Evolutionary conservation across 2,888 invertebrate genomes (phyloP).

Genomic region (Linnaemya tessellans): DNA sequence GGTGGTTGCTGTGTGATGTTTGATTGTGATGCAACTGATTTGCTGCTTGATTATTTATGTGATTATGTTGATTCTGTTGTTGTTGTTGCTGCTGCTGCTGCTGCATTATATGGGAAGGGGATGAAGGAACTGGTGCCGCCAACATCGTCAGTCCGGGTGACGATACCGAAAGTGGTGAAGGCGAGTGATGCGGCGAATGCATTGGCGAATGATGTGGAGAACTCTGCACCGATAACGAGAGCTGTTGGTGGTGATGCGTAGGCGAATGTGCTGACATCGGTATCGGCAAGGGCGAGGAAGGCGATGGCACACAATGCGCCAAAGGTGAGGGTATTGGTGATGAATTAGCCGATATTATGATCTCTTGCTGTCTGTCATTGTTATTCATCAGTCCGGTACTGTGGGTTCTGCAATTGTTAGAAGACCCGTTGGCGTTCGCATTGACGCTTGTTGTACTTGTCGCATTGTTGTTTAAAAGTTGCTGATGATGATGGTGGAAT

Average conservation of each 20-base stretch:
- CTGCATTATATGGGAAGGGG: constrained; percentile 52
- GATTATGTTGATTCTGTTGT: constrained; percentile 53
- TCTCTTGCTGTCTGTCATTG: constrained; percentile 70
- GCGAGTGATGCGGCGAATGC: constrained; percentile 79
- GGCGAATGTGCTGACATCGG: constrained; percentile 78
- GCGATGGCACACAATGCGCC: constrained; percentile 75
- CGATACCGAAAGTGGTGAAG: constrained; percentile 79
- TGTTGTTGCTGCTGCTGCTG: constrained; percentile 64
- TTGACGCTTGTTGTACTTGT: constrained; percentile 52
- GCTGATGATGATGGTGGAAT: constrained; percentile 66
- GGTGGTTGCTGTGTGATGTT: constrained; percentile 73
- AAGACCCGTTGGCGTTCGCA: constrained; percentile 65
- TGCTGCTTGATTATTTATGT: constrained; percentile 50
- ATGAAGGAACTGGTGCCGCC: constrained; percentile 65
- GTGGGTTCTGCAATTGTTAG: constrained; percentile 39
- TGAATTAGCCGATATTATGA: constrained; percentile 60
- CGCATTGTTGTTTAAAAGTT: constrained; percentile 61
- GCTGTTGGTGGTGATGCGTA: constrained; percentile 70
- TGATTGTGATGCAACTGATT: constrained; percentile 72
- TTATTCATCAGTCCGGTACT: constrained; percentile 62
- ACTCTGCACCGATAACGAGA: constrained; percentile 79
- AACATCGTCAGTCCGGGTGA: constrained; percentile 76
- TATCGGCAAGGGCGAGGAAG: constrained; percentile 80
- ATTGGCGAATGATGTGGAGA: constrained; percentile 80
- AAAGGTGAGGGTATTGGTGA: constrained; percentile 78